Conservation (phyloP, 2,888 invertebrate species). For the Drosophila stalkeri region DNA sequence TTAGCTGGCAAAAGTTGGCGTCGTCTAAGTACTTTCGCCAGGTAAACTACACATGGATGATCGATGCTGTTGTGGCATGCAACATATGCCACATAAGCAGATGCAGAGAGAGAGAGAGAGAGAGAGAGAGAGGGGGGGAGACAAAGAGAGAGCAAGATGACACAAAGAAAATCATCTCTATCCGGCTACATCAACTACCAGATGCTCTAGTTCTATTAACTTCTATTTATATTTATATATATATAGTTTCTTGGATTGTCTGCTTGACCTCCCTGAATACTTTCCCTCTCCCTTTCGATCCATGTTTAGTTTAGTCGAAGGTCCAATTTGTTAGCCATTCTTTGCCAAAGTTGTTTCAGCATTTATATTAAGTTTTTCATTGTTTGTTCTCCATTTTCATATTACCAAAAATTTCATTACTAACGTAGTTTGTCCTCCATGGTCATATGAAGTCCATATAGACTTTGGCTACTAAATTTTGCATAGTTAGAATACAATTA, state of each 20-base stretch:
- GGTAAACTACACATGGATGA: conserved; percentile 19
- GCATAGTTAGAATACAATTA: conserved; percentile 3
- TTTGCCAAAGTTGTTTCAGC: background rate
- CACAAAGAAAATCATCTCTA: background rate
- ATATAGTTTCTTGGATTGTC: background rate
- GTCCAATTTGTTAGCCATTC: background rate
- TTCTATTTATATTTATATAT: too few species aligned
- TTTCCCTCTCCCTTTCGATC: background rate
- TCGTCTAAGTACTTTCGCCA: conserved; percentile 11
- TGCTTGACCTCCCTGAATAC: background rate
- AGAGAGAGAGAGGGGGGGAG: background rate
- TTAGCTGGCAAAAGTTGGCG: conserved; percentile 21
- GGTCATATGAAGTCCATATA: conserved; percentile 4
- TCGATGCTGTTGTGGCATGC: conserved; percentile 29
- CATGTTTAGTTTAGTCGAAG: background rate
- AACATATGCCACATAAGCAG: background rate
- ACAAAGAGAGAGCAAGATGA: background rate
- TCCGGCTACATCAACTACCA: background rate
- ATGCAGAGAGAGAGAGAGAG: too few species aligned
- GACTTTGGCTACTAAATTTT: background rate
- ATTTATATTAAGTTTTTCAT: background rate
- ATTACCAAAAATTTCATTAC: background rate
- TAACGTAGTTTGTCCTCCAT: background rate
- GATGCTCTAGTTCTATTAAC: too few species aligned
- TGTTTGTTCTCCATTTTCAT: background rate